Conservation (phyloP, 1,140 invertebrate species). For the Drosophila pachea region DNA sequence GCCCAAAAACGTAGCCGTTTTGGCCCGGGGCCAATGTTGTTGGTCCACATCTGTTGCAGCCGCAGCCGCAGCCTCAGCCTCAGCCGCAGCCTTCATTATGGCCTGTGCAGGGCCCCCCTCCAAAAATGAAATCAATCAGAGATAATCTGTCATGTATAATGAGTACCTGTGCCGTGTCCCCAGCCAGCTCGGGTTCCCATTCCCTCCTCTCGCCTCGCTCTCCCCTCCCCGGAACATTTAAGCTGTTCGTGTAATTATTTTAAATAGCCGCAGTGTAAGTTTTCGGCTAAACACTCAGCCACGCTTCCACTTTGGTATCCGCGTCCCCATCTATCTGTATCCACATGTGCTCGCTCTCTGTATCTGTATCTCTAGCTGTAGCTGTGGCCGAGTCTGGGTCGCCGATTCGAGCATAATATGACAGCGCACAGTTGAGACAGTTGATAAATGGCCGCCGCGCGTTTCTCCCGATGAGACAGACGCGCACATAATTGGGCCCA, state of each 20-base stretch:
- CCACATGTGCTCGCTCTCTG: neutral
- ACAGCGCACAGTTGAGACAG: slow-evolving; percentile 72
- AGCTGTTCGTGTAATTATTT: slow-evolving; percentile 75
- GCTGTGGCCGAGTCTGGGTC: slow-evolving; percentile 33
- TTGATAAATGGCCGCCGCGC: slow-evolving; percentile 71
- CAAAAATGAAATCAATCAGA: slow-evolving; percentile 75
- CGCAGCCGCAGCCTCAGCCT: slow-evolving; percentile 37
- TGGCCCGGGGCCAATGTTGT: slow-evolving; percentile 58
- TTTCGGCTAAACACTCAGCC: slow-evolving; percentile 70
- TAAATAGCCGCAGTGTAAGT: slow-evolving; percentile 76
- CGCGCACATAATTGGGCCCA: slow-evolving; percentile 56
- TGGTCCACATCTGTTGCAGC: slow-evolving; percentile 31
- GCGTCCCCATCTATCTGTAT: slow-evolving; percentile 22
- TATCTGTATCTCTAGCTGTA: slow-evolving; percentile 5
- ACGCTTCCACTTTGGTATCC: slow-evolving; percentile 29
- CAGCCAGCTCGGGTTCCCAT: slow-evolving; percentile 8
- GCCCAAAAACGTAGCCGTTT: slow-evolving; percentile 38
- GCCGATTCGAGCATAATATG: slow-evolving; percentile 76
- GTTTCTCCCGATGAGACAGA: slow-evolving; percentile 42
- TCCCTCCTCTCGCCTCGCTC: neutral
- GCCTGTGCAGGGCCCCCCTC: slow-evolving; percentile 51
- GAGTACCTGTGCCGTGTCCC: slow-evolving; percentile 56
- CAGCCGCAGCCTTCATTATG: slow-evolving; percentile 61
- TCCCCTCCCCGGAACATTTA: slow-evolving; percentile 61
- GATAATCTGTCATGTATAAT: slow-evolving; percentile 76